These are phyloP conservation scores for Zaprionus bogoriensis DNA, from an alignment of 2,888 invertebrate species.

Conservation along the genomic window DNA sequence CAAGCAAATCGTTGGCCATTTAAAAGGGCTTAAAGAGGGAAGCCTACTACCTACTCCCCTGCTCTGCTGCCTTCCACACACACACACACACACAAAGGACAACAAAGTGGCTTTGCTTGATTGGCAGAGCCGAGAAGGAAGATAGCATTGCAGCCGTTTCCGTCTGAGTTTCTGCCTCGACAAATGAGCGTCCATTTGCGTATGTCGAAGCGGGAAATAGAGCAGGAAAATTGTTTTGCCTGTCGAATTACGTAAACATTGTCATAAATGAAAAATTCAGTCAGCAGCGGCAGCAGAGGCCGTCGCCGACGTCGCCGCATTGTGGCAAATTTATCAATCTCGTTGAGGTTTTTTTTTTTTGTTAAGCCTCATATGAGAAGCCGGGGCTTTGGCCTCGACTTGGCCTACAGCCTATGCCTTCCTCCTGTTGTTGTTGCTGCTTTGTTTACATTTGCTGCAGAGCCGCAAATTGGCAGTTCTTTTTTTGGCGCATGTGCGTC, in stretches of 20 bases:
- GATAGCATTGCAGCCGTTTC: background rate
- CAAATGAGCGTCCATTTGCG: conserved; percentile 70
- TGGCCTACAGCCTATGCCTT: conserved; percentile 13
- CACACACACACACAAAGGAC: conserved; percentile 20
- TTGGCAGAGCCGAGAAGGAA: conserved; percentile 36
- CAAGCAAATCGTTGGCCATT: conserved; percentile 67
- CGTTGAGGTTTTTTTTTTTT: conserved; percentile 34
- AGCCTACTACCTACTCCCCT: conserved; percentile 10
- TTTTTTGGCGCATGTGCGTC: conserved; percentile 36
- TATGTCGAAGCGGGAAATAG: conserved; percentile 41
- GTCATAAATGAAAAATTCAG: conserved; percentile 77
- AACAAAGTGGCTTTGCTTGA: conserved; percentile 43
- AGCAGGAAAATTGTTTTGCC: conserved; percentile 57
- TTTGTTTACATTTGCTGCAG: conserved; percentile 52
- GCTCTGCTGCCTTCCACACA: too few species aligned
- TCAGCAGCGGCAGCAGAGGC: conserved; percentile 25
- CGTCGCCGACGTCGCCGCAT: conserved; percentile 14
- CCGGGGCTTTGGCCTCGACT: conserved; percentile 17
- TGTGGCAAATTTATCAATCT: conserved; percentile 74
- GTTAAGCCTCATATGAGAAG: conserved; percentile 48
- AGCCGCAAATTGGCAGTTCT: conserved; percentile 40
- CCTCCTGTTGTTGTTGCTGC: conserved; percentile 32
- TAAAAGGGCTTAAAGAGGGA: conserved; percentile 62
- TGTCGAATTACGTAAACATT: conserved; percentile 78
- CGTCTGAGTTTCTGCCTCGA: conserved; percentile 29